Evolutionary conservation across 2,888 invertebrate genomes (phyloP).

Genomic region (Eremobia ochroleuca): DNA sequence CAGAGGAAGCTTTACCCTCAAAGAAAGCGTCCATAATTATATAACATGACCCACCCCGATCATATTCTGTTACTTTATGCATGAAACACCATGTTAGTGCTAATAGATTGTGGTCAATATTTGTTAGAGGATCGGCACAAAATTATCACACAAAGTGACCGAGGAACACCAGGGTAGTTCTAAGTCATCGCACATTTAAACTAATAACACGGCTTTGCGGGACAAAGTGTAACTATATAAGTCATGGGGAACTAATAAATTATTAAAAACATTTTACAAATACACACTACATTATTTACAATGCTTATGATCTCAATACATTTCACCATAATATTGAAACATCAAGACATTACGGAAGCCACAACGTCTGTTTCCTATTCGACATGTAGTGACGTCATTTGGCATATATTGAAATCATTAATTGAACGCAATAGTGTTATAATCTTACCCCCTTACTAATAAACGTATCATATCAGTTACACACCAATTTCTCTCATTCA

Average conservation of each 20-base stretch:
- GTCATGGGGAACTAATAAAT: neutral
- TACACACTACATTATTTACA: neutral
- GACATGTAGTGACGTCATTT: conserved; percentile 1
- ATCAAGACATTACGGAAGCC: neutral
- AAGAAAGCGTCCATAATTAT: neutral
- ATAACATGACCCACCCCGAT: neutral
- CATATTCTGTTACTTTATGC: neutral
- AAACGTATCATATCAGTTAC: no score
- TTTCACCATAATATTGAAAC: neutral
- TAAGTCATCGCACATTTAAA: neutral
- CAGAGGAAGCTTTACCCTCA: neutral
- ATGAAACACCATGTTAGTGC: neutral
- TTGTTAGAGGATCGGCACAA: neutral
- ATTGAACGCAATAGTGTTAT: neutral
- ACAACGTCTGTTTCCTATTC: neutral
- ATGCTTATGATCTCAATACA: no score
- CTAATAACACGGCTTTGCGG: neutral
- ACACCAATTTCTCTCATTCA: no score
- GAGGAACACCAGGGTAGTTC: neutral
- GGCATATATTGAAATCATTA: conserved; percentile 4
- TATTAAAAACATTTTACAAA: neutral
- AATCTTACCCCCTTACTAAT: no score
- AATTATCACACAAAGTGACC: neutral
- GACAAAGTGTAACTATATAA: no score
- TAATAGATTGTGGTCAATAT: neutral